A percentile compares a stretch with the other conserved stretches of the same genome.
Conservation (phyloP, 1,140 invertebrate species). For the Odontomachus brunneus region DNA sequence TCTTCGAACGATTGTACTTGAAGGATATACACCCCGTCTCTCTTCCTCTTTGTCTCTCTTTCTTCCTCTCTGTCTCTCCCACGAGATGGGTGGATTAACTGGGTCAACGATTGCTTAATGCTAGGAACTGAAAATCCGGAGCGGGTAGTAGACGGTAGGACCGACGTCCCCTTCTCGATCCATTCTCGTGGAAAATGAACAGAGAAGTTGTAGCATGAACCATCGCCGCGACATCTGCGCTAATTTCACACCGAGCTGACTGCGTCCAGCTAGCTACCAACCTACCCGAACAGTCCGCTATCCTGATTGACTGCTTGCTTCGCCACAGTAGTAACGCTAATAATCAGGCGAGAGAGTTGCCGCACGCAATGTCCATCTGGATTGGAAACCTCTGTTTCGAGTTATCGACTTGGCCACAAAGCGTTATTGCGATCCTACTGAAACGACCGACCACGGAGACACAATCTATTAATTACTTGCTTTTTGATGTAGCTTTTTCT, state of each 20-base stretch:
- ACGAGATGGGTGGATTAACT: constrained; percentile 72
- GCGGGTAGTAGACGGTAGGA: constrained; percentile 62
- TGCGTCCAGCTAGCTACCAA: constrained; percentile 75
- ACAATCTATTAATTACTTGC: not conserved
- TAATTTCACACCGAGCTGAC: constrained; percentile 86
- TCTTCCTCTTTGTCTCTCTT: no score
- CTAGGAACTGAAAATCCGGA: constrained; percentile 79
- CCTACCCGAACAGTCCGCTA: constrained; percentile 63
- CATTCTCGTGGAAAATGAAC: constrained; percentile 86
- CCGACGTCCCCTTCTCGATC: constrained; percentile 74
- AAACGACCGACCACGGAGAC: not conserved
- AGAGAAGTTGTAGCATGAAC: constrained; percentile 80
- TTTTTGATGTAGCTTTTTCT: not conserved
- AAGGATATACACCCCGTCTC: not conserved
- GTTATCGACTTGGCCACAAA: constrained; percentile 35
- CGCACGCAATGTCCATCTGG: constrained; percentile 47
- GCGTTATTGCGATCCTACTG: constrained; percentile 24
- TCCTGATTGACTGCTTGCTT: constrained; percentile 69
- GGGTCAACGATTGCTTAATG: constrained; percentile 80
- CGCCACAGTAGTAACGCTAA: constrained; percentile 59
- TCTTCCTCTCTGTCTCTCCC: constrained; percentile 3
- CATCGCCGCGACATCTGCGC: constrained; percentile 85
- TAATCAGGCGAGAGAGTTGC: constrained; percentile 57
- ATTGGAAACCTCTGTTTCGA: constrained; percentile 45
- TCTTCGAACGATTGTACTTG: constrained; percentile 62